Percentiles rank a stretch among this genome's conserved stretches.
These are phyloP conservation scores for Mionectes macconnelli DNA, from an alignment of 2,113 vertebrate species.

Conservation along the genomic window DNA sequence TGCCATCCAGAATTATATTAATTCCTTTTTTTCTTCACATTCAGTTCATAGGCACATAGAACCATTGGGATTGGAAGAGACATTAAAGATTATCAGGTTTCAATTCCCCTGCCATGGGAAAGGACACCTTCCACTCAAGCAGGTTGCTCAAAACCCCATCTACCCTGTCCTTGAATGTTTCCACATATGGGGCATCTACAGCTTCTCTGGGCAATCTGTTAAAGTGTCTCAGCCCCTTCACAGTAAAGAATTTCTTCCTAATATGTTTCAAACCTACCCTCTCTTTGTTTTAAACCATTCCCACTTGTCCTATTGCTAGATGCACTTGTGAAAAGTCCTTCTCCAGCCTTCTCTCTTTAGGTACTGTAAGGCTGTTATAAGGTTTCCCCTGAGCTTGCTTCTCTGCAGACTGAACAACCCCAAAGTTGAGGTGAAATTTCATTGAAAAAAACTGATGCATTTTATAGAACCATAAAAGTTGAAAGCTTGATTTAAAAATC, in stretches of 20 bases:
- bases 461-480: background rate
- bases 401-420: background rate
- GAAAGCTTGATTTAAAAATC: background rate
- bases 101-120: background rate
- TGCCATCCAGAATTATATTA: background rate
- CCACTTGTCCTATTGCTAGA: background rate
- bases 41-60: background rate
- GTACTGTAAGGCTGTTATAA: background rate
- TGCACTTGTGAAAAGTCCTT: background rate
- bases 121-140: background rate
- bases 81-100: background rate
- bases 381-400: background rate
- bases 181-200: background rate
- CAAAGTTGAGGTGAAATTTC: background rate
- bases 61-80: background rate
- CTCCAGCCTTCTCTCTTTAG: background rate
- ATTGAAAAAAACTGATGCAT: background rate
- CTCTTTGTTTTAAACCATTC: background rate
- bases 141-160: background rate
- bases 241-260: background rate
- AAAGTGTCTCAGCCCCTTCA: background rate
- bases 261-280: background rate
- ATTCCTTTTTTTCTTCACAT: background rate
- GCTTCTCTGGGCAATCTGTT: background rate
- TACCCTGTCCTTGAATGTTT: rapidly evolving